Percentiles rank a stretch among this genome's conserved stretches.
Conservation (phyloP, 2,113 vertebrate genomes). For the Ctenodactylus gundi region DNA sequence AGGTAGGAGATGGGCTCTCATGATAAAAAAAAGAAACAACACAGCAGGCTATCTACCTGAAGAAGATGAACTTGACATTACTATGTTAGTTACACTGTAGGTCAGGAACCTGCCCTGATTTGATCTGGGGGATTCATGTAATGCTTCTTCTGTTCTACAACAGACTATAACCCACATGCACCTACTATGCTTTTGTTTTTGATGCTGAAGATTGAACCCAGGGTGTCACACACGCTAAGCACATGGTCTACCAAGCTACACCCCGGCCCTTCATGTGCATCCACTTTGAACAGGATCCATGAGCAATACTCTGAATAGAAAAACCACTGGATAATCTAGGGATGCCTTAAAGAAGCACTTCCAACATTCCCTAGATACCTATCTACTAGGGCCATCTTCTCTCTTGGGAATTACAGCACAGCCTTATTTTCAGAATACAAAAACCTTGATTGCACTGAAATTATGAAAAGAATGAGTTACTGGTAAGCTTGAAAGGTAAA, state of each 20-base stretch:
- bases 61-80: not conserved
- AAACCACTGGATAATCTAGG: not conserved
- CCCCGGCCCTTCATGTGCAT: not conserved
- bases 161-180: not conserved
- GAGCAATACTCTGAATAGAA: not conserved
- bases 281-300: not conserved
- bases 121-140: conserved; percentile 11
- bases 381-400: not conserved
- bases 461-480: not conserved
- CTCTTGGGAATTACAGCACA: not conserved
- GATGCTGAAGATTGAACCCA: not conserved
- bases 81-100: not conserved
- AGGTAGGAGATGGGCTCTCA: not conserved
- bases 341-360: not conserved
- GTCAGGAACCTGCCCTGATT: not conserved
- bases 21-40: not conserved
- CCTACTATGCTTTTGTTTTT: not conserved
- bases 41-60: not conserved
- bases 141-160: not conserved
- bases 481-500: conserved; percentile 34
- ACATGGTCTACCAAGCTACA: not conserved
- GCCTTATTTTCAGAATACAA: conserved; percentile 24
- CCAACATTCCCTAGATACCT: not conserved
- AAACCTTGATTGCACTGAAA: conserved; percentile 8
- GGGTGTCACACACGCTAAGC: not conserved